phyloP scores from a whole-genome alignment of 2,888 invertebrate species.

The Hydrotaea diabolus region DNA sequence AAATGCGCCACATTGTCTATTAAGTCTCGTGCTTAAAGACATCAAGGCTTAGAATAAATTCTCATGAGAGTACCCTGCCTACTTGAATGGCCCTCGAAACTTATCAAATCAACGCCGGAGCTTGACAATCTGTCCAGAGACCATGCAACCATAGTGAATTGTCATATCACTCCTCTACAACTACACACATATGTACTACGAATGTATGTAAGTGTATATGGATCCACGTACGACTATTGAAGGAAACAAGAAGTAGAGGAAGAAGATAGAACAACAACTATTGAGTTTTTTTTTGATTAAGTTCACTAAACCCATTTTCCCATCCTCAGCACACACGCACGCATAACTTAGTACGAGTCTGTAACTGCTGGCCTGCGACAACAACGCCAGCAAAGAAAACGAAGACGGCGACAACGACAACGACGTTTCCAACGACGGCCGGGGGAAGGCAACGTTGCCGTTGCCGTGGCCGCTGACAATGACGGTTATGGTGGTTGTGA shows the following conservation, averaged over 20 bases:
- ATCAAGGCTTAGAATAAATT: too few relatives aligned
- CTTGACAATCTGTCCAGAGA: not conserved
- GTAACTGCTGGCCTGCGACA: not conserved
- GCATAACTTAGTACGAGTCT: not conserved
- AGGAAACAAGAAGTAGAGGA: not conserved
- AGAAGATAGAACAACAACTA: slow-evolving; percentile 15
- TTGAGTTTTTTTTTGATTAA: slow-evolving; percentile 16
- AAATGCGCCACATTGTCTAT: too few relatives aligned
- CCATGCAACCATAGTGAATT: not conserved
- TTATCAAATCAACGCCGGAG: not conserved
- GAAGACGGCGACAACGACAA: not conserved
- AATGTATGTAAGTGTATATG: too few relatives aligned
- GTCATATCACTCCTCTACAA: not conserved
- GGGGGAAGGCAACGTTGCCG: not conserved
- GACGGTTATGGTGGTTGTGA: not conserved
- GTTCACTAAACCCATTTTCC: slow-evolving; percentile 37
- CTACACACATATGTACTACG: too few relatives aligned
- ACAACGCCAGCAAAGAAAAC: not conserved
- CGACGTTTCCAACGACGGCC: not conserved
- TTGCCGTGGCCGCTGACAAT: not conserved
- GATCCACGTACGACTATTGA: not conserved
- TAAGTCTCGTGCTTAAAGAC: too few relatives aligned
- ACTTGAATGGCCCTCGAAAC: not conserved
- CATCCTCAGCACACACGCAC: not conserved
- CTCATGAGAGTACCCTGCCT: not conserved